Conservation (phyloP, 2,888 invertebrate species). For the Lepeophtheirus nordmannii region DNA sequence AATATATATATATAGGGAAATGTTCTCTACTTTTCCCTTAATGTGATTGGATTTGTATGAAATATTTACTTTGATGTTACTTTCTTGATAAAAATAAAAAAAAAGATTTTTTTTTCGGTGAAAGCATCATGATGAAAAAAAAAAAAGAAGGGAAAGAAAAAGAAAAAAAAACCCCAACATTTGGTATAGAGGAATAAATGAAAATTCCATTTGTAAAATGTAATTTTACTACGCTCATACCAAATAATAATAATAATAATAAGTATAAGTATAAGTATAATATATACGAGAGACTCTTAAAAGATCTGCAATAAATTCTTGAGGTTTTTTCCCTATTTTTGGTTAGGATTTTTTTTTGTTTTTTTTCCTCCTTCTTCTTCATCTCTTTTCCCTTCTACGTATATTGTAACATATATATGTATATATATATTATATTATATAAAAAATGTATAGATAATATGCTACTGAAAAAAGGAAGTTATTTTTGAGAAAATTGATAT, state of each 20-base stretch:
- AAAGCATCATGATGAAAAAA: not conserved
- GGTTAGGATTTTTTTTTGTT: too few species aligned
- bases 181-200: not conserved
- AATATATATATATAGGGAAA: too few species aligned
- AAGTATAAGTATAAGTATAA: not conserved
- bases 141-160: not conserved
- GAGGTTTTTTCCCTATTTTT: not conserved
- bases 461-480: too few species aligned
- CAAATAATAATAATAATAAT: too few species aligned
- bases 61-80: slow-evolving; percentile 6
- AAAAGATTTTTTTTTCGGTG: not conserved
- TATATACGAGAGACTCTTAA: slow-evolving; percentile 6
- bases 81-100: slow-evolving; percentile 1
- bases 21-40: not conserved
- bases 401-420: too few species aligned
- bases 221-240: not conserved
- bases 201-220: slow-evolving; percentile 7
- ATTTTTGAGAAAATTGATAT: too few species aligned
- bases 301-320: slow-evolving; percentile 8
- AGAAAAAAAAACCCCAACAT: not conserved
- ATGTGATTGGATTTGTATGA: slow-evolving; percentile 6
- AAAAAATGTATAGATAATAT: too few species aligned
- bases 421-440: too few species aligned
- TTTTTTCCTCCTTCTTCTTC: too few species aligned
- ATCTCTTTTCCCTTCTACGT: too few species aligned